Evolutionary conservation across 2,113 vertebrate species (phyloP).

Genomic region (Ciconia stormi): DNA sequence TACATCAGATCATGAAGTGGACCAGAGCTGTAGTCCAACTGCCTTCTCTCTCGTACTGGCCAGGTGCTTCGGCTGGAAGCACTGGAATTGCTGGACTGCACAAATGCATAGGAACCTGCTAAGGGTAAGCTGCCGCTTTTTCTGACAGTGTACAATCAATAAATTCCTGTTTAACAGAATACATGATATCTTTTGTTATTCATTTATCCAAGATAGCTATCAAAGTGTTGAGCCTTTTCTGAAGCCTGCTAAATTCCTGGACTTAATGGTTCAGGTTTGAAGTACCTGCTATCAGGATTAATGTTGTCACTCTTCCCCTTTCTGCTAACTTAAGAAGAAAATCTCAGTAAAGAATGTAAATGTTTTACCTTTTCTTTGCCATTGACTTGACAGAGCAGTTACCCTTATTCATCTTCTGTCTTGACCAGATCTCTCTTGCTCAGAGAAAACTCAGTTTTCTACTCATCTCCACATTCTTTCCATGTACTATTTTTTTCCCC

Average conservation of each 20-base stretch:
- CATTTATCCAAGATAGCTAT: neutral
- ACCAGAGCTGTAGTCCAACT: neutral
- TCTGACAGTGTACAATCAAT: neutral
- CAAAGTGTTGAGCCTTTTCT: neutral
- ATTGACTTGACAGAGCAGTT: neutral
- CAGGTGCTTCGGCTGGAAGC: neutral
- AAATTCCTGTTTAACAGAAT: neutral
- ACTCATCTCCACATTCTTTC: neutral
- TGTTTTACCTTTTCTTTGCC: neutral
- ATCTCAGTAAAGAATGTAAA: neutral
- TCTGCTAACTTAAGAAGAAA: neutral
- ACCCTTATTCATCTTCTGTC: neutral
- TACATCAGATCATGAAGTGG: neutral
- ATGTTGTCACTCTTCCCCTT: neutral
- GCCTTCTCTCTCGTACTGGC: neutral
- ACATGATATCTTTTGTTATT: neutral
- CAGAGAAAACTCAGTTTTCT: neutral
- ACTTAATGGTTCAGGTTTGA: neutral
- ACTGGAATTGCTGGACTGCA: neutral
- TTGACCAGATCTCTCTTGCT: neutral
- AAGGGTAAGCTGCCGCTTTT: neutral
- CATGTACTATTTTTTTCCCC: fast-evolving
- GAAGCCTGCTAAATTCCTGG: neutral
- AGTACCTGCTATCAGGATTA: neutral
- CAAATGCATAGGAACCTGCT: neutral